phyloP scores from a whole-genome alignment of 2,888 invertebrate species.

The Coleophora flavipennella region DNA sequence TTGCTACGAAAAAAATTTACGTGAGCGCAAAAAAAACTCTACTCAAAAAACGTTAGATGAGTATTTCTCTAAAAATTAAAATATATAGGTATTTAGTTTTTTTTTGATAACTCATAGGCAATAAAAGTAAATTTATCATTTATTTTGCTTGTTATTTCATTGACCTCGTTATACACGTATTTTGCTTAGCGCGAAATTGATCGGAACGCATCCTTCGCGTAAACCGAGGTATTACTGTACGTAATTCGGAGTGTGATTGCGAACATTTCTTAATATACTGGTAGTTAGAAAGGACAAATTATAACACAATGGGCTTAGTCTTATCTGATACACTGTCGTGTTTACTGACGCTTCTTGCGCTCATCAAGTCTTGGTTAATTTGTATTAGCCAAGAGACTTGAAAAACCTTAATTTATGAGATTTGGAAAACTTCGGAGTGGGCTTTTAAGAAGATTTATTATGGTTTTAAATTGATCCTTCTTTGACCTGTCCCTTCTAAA shows the following conservation, averaged over 20 bases:
- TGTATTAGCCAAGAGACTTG: constrained; percentile 6
- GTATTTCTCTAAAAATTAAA: no score
- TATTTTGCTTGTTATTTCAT: no score
- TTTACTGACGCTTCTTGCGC: constrained; percentile 39
- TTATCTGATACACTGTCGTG: constrained; percentile 52
- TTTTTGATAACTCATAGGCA: no score
- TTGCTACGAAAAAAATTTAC: no score
- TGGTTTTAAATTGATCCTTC: constrained; percentile 37
- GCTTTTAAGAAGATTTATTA: constrained; percentile 25
- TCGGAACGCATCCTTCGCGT: no score
- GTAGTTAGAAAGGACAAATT: constrained; percentile 48
- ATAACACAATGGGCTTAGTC: constrained; percentile 57
- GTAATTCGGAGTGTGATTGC: constrained; percentile 67
- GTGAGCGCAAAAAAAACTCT: no score
- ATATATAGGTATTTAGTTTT: no score
- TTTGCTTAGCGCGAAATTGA: no score
- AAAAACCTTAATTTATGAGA: constrained; percentile 17
- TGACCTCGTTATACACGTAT: no score
- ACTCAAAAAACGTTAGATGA: no score
- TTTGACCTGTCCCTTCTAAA: constrained; percentile 28
- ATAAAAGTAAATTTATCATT: no score
- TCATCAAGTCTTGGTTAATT: constrained; percentile 28
- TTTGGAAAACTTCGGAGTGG: constrained; percentile 23
- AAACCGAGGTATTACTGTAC: no score
- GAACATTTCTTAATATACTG: constrained; percentile 49